phyloP scores from a whole-genome alignment of 1,140 invertebrate species.

The Mylabris phalerata region DNA sequence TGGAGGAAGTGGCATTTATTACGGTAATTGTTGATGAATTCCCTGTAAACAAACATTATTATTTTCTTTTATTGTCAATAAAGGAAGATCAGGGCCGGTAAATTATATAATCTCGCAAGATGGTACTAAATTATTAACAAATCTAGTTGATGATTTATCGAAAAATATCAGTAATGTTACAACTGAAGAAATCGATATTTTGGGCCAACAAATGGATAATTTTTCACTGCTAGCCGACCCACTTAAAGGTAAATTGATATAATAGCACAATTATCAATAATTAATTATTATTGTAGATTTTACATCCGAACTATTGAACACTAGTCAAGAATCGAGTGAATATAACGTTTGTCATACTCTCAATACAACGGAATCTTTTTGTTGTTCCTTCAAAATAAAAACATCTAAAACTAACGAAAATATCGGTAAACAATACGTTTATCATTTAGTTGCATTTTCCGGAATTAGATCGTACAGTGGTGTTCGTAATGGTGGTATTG shows the following conservation, averaged over 20 bases:
- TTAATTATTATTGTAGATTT: not conserved
- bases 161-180: not conserved
- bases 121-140: slow-evolving; percentile 3
- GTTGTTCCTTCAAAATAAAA: slow-evolving; percentile 15
- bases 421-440: slow-evolving; percentile 22
- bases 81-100: slow-evolving; percentile 1
- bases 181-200: slow-evolving; percentile 4
- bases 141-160: slow-evolving; percentile 1
- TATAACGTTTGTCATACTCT: not conserved
- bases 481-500: slow-evolving; percentile 40
- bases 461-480: slow-evolving; percentile 42
- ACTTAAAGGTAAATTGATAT: slow-evolving; percentile 1
- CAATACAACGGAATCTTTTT: not conserved
- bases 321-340: slow-evolving; percentile 6
- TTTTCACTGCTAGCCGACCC: slow-evolving; percentile 6
- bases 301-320: not conserved
- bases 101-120: slow-evolving; percentile 3
- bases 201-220: slow-evolving; percentile 12
- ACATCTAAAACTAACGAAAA: not conserved
- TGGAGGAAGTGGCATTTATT: slow-evolving; percentile 42
- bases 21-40: slow-evolving; percentile 23
- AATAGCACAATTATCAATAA: not conserved
- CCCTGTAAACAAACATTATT: too few relatives aligned
- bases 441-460: slow-evolving; percentile 44
- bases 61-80: not conserved